Conservation (phyloP, 2,888 invertebrate genomes). For the Calameuta filiformis region DNA sequence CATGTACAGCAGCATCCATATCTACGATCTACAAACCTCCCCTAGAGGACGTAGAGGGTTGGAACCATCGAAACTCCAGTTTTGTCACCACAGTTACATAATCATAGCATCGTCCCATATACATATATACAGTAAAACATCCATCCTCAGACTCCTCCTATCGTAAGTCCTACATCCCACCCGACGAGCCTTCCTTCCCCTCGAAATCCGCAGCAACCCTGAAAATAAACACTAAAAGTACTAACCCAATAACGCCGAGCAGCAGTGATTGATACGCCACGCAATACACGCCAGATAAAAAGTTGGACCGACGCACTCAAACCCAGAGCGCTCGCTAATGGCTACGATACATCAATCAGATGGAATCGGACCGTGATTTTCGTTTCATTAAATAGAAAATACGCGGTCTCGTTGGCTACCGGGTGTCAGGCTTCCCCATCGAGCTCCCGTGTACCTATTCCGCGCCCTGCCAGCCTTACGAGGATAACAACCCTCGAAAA, state of each 20-base stretch:
- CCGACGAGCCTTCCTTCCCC: conserved; percentile 7
- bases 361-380: conserved; percentile 37
- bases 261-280: conserved; percentile 49
- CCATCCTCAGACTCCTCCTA: not conserved
- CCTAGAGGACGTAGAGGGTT: not conserved
- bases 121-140: not conserved
- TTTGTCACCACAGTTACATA: not conserved
- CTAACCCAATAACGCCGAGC: conserved; percentile 44
- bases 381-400: conserved; percentile 37
- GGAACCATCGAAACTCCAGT: not conserved
- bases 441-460: not conserved
- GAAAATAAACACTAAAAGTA: conserved; percentile 41
- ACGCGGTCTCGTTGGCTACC: not conserved
- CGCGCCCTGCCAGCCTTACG: not conserved
- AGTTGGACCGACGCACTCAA: conserved; percentile 22
- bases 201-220: conserved; percentile 9
- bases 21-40: not conserved
- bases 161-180: not conserved
- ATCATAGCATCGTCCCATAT: not conserved
- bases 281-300: conserved; percentile 41
- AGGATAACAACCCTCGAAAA: not conserved
- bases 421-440: not conserved
- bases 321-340: conserved; percentile 32
- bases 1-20: not conserved
- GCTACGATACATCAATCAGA: conserved; percentile 41